Conservation (phyloP, 1,140 invertebrate genomes). For the Aradophagus sp. region DNA sequence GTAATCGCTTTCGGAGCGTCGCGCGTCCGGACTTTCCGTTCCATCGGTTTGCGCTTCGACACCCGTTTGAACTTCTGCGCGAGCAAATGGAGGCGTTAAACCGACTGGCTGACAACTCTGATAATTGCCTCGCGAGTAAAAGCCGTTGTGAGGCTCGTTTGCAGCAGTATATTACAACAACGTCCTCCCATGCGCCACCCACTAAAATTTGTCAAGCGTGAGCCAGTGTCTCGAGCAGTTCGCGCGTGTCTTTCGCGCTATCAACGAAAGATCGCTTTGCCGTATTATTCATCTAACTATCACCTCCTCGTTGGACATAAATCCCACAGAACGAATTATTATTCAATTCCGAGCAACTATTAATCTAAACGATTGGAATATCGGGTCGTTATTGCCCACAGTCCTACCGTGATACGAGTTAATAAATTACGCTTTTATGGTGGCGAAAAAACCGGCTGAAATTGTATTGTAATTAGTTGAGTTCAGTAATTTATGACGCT, state of each 20-base stretch:
- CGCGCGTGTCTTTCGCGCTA: conserved; percentile 23
- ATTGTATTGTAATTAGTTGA: too few species aligned
- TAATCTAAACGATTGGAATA: conserved; percentile 21
- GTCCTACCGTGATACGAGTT: not conserved
- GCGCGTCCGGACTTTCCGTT: conserved; percentile 53
- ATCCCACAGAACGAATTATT: conserved; percentile 29
- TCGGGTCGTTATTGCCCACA: conserved; percentile 7
- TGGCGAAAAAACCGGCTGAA: too few species aligned
- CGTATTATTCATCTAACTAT: conserved; percentile 32
- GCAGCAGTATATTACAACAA: conserved; percentile 54
- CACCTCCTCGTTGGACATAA: conserved; percentile 21
- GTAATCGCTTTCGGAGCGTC: conserved; percentile 53
- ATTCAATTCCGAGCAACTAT: conserved; percentile 31
- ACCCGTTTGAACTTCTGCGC: conserved; percentile 65
- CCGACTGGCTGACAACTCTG: conserved; percentile 72
- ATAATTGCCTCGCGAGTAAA: conserved; percentile 72
- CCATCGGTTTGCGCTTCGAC: conserved; percentile 60
- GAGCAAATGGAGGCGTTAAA: conserved; percentile 70
- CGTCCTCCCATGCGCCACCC: conserved; percentile 33
- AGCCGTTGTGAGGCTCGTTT: conserved; percentile 62
- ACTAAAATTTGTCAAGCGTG: conserved; percentile 56
- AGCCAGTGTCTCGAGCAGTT: conserved; percentile 38
- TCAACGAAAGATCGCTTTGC: conserved; percentile 23
- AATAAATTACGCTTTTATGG: too few species aligned
- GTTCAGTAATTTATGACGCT: too few species aligned